Base-by-base conservation (phyloP, 2,888 invertebrate species). In the Auanema freiburgensis region DNA sequence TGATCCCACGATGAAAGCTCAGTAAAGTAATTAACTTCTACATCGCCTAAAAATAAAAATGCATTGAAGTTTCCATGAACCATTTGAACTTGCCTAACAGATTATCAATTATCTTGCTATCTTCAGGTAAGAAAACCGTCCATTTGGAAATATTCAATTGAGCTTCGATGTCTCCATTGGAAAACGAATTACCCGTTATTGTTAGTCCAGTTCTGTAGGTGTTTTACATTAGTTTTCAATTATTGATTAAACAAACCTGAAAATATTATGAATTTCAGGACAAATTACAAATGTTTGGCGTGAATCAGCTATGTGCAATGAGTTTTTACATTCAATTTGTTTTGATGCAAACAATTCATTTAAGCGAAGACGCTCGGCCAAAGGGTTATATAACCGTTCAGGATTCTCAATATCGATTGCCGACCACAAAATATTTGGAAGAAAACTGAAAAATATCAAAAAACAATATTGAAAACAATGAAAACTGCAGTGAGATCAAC, bases 11-110 rank as follows among this genome's bases (percentile, higher is more conserved):
- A 50, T n/a, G 41, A 43, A n/a, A 62, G 57, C 44, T 62, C 57
- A 3, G 62, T 62, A 23, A 62, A 42, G 46, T 57, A 62, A 43
- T 62, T 62, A n/a, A 62, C 51, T 42, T 62, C 62, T n/a, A 62
- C 62, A 21, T 62, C 62, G 4, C 62, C 62, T 51, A 16, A 25
- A 50, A 8, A 50, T 18, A 12, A 16, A 2, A 43, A n/a, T 10
- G n/a, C 12, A 42, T 10, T 46, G 46, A 46, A 6, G 46, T 6
- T 46, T 46, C 4, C 6, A 21, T 46, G 16, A 46, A 46, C 46
- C 4, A 46, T 3, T 10, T 16, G 46, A 10, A 46, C 46, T 46
- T 18, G 57, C 62, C 62, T 41, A 25, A 25, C 10, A 62, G 51
- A 16, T 62, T 40, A 16, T 62, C 62, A 14, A 62, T 52, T 6